Evolutionary conservation across 2,888 invertebrate species (phyloP), one percentile per base, ranked within the genome.

Genomic region (Hemithea aestivaria): DNA sequence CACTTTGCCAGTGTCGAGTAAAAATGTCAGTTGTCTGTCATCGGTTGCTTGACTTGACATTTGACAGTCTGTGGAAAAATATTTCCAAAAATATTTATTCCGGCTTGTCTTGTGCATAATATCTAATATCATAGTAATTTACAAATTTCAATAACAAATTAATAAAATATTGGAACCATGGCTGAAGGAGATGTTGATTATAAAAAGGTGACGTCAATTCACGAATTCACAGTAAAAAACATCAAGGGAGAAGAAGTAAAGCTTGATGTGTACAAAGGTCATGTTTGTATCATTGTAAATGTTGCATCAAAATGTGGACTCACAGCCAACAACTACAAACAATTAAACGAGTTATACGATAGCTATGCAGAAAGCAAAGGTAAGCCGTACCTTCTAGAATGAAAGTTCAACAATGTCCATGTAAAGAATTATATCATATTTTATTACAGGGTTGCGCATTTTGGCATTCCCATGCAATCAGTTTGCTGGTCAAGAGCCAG

Each of bases 401-500:
- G n/a, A n/a, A n/a, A n/a, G n/a, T n/a, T n/a, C n/a, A n/a, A n/a
- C n/a, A n/a, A n/a, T n/a, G n/a, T n/a, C n/a, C n/a, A n/a, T n/a
- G n/a, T n/a, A n/a, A n/a, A n/a, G n/a, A n/a, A n/a, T n/a, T n/a
- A n/a, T n/a, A n/a, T n/a, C n/a, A 16, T 5, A 4, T 16, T 16
- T 4, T 24, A 20, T 61, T 66, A 9, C 82, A 89, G 91, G 95
- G 45, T 79, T 96, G 26, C 89, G 90, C 53, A 94, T 96, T 56
- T 87, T 96, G 45, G 95, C 92, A 1, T 96, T 96, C 73, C 96
- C 96, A 0, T 96, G 96, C 79, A 96, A 96, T 71, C 96, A 96
- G 71, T 96, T 96, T 64, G 91, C 89, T 10, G 90, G 90, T 0
- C 90, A 93, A 63, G 93, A 93, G 59, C 92, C 93, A 0, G 93